These are phyloP conservation scores for Biston betularia DNA, from an alignment of 2,888 invertebrate genomes.

Conservation along the genomic window DNA sequence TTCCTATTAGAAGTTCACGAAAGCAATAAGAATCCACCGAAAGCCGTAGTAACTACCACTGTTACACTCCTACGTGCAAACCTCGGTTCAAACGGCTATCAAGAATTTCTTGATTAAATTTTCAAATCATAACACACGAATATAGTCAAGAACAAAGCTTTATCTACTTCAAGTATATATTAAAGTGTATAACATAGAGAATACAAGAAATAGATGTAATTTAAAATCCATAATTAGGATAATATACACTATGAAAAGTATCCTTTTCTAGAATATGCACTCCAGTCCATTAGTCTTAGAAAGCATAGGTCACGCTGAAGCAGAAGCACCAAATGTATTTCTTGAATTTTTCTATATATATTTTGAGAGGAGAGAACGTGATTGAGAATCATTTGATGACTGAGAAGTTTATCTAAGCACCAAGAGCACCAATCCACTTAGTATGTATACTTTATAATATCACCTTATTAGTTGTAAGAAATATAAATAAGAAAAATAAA, in stretches of 20 bases:
- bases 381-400: background rate
- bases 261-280: background rate
- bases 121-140: background rate
- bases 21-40: background rate
- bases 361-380: background rate
- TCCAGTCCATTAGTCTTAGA: background rate
- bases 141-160: background rate
- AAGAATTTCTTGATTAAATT: background rate
- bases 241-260: background rate
- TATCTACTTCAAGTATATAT: background rate
- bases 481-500: too few species aligned
- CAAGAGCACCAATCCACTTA: background rate
- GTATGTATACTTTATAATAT: too few species aligned
- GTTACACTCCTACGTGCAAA: background rate
- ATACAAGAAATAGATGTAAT: background rate
- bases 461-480: too few species aligned
- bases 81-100: background rate
- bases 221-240: background rate
- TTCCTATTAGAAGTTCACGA: constrained; percentile 52
- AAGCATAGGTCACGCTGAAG: background rate
- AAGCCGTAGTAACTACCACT: background rate
- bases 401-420: background rate
- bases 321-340: background rate
- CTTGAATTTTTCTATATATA: background rate
- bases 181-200: background rate